Evolutionary conservation across 2,888 invertebrate genomes (phyloP).

Genomic region (Eupithecia subfuscata): DNA sequence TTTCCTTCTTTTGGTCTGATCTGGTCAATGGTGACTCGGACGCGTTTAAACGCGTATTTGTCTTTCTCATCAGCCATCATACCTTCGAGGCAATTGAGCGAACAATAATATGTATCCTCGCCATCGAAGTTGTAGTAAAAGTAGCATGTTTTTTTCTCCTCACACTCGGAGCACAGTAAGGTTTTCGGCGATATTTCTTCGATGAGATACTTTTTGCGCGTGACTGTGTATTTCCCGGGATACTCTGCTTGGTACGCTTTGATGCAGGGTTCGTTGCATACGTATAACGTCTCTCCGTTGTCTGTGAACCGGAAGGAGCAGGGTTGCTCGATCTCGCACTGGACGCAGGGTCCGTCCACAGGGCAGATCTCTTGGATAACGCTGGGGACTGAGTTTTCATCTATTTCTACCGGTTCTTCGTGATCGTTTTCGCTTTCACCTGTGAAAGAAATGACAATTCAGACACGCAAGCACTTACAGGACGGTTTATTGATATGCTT

Average conservation of each 20-base stretch:
- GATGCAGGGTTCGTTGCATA: constrained; percentile 82
- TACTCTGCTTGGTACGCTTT: constrained; percentile 70
- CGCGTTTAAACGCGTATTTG: constrained; percentile 81
- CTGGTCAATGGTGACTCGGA: constrained; percentile 80
- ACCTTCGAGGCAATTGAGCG: constrained; percentile 80
- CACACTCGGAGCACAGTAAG: constrained; percentile 72
- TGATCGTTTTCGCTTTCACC: constrained; percentile 80
- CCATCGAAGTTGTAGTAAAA: constrained; percentile 78
- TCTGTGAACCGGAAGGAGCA: constrained; percentile 68
- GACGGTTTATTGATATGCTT: not conserved
- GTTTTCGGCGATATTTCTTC: constrained; percentile 68
- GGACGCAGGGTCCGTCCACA: constrained; percentile 70
- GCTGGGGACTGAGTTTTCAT: constrained; percentile 62
- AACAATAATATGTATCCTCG: constrained; percentile 80
- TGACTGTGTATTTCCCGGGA: constrained; percentile 61
- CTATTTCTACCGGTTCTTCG: constrained; percentile 75
- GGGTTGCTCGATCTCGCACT: constrained; percentile 66
- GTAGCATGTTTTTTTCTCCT: constrained; percentile 72
- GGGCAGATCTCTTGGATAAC: constrained; percentile 72
- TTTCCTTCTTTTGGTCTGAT: constrained; percentile 48
- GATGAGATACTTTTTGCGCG: constrained; percentile 69
- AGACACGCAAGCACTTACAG: not conserved
- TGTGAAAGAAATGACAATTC: constrained; percentile 44
- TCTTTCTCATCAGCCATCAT: constrained; percentile 82
- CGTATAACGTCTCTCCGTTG: constrained; percentile 60